A percentile compares a stretch with the other conserved stretches of the same genome.
These are phyloP conservation scores for Leptinotarsa undecemlineata DNA, from an alignment of 1,140 invertebrate species.

Conservation along the genomic window DNA sequence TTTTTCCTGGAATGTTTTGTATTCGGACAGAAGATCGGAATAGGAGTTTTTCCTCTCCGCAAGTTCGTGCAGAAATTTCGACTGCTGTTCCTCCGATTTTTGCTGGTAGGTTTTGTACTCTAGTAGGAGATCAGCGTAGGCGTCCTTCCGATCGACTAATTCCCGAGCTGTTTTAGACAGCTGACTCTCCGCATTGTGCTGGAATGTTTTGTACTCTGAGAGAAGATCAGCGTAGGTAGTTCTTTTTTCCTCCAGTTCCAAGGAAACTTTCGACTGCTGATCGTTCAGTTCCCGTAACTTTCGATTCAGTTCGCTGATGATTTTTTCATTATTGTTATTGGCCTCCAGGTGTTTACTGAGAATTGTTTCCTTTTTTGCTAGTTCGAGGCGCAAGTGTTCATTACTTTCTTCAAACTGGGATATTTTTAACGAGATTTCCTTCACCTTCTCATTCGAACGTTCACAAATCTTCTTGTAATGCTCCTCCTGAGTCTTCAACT, in stretches of 20 bases:
- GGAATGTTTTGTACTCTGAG: constrained; percentile 5
- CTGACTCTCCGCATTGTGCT: neutral
- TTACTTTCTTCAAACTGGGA: constrained; percentile 7
- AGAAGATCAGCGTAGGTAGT: neutral
- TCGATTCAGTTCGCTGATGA: neutral
- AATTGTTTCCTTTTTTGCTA: neutral
- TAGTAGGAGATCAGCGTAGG: neutral
- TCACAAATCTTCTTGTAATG: neutral
- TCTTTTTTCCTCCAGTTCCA: neutral
- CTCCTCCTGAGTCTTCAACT: neutral
- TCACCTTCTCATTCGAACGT: neutral
- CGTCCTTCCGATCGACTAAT: constrained; percentile 12
- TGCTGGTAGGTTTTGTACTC: constrained; percentile 10
- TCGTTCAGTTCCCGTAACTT: neutral
- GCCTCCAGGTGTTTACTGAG: neutral
- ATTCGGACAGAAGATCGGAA: neutral
- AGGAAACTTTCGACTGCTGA: neutral
- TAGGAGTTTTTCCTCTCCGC: neutral
- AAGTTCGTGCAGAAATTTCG: neutral
- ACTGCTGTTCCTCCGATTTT: neutral
- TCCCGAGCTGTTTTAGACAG: constrained; percentile 7
- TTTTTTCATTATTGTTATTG: neutral
- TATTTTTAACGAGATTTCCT: constrained; percentile 15
- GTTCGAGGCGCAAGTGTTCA: neutral
- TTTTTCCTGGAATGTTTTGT: constrained; percentile 5